Evolutionary conservation across 2,888 invertebrate species (phyloP).

Genomic region (Apomyelois bistriatella): DNA sequence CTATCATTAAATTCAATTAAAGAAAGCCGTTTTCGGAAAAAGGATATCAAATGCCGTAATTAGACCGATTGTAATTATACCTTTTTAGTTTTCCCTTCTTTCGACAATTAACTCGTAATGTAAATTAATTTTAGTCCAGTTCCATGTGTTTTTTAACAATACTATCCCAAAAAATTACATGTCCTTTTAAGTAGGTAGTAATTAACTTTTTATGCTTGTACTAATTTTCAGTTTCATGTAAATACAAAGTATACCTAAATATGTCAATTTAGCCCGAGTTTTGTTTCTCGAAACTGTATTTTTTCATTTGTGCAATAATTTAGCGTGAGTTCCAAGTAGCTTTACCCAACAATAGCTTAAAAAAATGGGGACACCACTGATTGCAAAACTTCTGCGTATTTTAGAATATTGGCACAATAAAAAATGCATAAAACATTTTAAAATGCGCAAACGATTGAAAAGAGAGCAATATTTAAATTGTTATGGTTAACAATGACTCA

Average conservation of each 20-base stretch:
- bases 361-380: constrained; percentile 34
- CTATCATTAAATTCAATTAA: constrained; percentile 63
- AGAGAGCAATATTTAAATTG: constrained; percentile 25
- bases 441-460: constrained; percentile 33
- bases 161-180: no score
- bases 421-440: constrained; percentile 31
- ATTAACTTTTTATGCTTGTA: no score
- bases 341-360: constrained; percentile 29
- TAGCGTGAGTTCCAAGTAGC: background rate
- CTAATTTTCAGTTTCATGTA: no score
- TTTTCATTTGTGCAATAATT: background rate
- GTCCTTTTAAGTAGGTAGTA: no score
- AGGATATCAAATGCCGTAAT: constrained; percentile 67
- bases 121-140: constrained; percentile 52
- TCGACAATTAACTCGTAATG: constrained; percentile 39
- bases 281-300: background rate
- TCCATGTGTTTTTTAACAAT: constrained; percentile 25
- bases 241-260: no score
- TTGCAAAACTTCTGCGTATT: constrained; percentile 12
- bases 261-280: background rate
- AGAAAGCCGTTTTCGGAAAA: constrained; percentile 43
- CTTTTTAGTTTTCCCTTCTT: constrained; percentile 57
- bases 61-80: constrained; percentile 61
- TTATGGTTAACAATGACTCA: background rate
- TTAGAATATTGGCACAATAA: constrained; percentile 7